Conservation (phyloP, 2,888 invertebrate genomes). For the Epinotia brunnichana region DNA sequence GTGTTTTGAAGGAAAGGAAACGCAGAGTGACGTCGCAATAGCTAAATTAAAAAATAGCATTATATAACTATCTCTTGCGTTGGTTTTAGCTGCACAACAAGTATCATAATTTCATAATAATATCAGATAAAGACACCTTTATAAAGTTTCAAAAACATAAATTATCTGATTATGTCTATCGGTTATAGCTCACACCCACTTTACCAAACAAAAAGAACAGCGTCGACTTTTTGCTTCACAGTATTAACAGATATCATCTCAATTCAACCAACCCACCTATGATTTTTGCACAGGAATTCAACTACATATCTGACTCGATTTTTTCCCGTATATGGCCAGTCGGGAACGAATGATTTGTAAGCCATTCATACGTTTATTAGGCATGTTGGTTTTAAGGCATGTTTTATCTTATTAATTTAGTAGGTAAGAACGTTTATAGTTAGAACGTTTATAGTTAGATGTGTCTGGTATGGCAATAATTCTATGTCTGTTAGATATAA, state of each 20-base stretch:
- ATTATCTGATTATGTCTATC: neutral
- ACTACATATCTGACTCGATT: slow-evolving; percentile 37
- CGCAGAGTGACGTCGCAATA: neutral
- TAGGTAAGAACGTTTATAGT: neutral
- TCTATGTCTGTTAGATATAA: slow-evolving; percentile 4
- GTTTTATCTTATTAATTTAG: slow-evolving; percentile 21
- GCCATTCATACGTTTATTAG: slow-evolving; percentile 47
- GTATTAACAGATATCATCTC: slow-evolving; percentile 45
- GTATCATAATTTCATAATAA: too few relatives aligned
- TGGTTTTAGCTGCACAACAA: too few relatives aligned
- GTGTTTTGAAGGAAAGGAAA: too few relatives aligned
- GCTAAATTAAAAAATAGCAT: neutral
- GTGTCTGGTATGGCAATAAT: slow-evolving; percentile 25
- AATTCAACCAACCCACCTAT: slow-evolving; percentile 45
- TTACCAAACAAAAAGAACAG: slow-evolving; percentile 43
- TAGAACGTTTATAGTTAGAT: slow-evolving; percentile 14
- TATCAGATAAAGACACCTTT: too few relatives aligned
- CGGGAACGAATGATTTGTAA: slow-evolving; percentile 50
- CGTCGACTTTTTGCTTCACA: slow-evolving; percentile 29
- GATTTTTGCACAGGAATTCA: slow-evolving; percentile 56
- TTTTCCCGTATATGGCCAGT: slow-evolving; percentile 48
- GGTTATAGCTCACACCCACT: neutral
- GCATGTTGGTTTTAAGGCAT: slow-evolving; percentile 34
- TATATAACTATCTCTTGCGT: neutral
- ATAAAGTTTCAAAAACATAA: too few relatives aligned